phyloP scores from a whole-genome alignment of 2,113 vertebrate genomes.

The Cichladusa arquata region DNA sequence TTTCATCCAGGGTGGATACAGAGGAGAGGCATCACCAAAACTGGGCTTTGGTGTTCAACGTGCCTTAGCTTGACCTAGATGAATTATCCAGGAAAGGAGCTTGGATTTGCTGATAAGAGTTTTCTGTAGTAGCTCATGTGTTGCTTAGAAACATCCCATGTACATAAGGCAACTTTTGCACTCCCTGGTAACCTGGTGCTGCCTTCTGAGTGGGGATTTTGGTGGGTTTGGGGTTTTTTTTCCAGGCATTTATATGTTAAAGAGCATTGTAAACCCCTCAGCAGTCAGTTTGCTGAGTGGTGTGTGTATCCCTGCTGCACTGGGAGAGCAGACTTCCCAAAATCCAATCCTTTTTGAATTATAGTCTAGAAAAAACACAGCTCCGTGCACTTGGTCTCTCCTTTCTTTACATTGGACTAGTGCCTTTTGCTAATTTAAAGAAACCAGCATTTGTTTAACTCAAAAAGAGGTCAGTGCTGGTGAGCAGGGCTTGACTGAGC shows the following conservation, averaged over 20 bases:
- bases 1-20: not conserved
- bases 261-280: not conserved
- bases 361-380: constrained; percentile 30
- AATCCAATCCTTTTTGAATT: not conserved
- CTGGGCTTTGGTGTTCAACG: not conserved
- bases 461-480: not conserved
- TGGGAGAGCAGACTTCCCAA: not conserved
- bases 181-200: not conserved
- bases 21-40: not conserved
- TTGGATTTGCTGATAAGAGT: constrained; percentile 42
- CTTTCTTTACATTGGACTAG: constrained; percentile 64
- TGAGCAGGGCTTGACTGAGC: not conserved
- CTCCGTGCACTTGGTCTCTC: not conserved
- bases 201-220: not conserved
- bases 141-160: constrained; percentile 32
- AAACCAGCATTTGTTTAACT: constrained; percentile 46
- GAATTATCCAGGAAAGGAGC: constrained; percentile 5
- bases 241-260: not conserved
- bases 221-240: fast-evolving
- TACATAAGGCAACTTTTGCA: not conserved
- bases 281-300: not conserved
- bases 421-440: constrained; percentile 58
- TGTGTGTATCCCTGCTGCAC: not conserved
- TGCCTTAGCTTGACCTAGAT: constrained; percentile 18
- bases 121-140: not conserved